phyloP scores from a whole-genome alignment of 2,888 invertebrate genomes.

The Drosophila suboccidentalis region DNA sequence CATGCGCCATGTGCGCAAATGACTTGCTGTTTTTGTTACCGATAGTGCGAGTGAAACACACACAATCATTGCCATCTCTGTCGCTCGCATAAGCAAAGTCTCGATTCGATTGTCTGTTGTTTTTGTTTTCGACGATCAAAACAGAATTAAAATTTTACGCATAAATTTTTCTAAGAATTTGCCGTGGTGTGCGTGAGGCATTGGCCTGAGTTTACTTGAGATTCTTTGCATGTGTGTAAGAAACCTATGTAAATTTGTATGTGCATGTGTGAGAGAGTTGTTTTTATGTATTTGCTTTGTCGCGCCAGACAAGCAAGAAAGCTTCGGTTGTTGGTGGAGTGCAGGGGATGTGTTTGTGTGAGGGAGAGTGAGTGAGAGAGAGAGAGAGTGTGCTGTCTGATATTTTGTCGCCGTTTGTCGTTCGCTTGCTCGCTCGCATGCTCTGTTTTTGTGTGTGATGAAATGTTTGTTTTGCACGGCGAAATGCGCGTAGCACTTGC shows the following conservation, averaged over 20 bases:
- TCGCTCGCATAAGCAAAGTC: conserved; percentile 14
- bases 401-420: conserved; percentile 62
- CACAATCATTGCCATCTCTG: conserved; percentile 25
- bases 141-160: conserved; percentile 82
- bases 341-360: not conserved
- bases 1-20: conserved; percentile 73
- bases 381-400: conserved; percentile 51
- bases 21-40: conserved; percentile 69
- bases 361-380: conserved; percentile 12
- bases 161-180: conserved; percentile 78
- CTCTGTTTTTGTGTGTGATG: conserved; percentile 70
- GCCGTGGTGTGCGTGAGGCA: conserved; percentile 69
- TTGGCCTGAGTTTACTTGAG: conserved; percentile 64
- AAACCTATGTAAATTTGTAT: conserved; percentile 11
- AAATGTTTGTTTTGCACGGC: conserved; percentile 80
- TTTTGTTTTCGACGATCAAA: conserved; percentile 75
- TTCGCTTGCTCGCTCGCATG: conserved; percentile 28
- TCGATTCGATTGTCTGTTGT: conserved; percentile 35
- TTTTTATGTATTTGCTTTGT: conserved; percentile 74
- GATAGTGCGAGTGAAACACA: conserved; percentile 28
- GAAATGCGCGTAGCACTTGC: conserved; percentile 79
- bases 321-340: conserved; percentile 33
- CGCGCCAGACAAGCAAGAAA: conserved; percentile 68
- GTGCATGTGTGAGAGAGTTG: conserved; percentile 38
- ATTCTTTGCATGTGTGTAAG: conserved; percentile 39